These are phyloP conservation scores for Amphiduros pacificus DNA, from an alignment of 2,888 invertebrate genomes.

Conservation along the genomic window DNA sequence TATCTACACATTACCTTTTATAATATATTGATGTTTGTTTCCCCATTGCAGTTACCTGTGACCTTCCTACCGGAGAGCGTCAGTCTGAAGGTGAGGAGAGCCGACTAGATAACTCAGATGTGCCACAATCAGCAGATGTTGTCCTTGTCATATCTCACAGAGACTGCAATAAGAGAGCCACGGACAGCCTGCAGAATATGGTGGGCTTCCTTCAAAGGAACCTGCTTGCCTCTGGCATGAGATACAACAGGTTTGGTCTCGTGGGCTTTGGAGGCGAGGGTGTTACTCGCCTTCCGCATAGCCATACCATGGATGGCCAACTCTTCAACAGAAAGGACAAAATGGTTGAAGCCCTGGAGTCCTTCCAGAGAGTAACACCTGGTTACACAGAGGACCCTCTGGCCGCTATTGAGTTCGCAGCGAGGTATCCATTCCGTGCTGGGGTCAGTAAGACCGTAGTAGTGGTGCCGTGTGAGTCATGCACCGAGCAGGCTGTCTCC, in stretches of 20 bases:
- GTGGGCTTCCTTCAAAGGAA: constrained; percentile 38
- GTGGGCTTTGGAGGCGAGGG: constrained; percentile 75
- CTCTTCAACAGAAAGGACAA: constrained; percentile 37
- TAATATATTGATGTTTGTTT: too few species aligned
- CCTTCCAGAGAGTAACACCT: constrained; percentile 1
- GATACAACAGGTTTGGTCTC: constrained; percentile 70
- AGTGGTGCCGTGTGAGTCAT: constrained; percentile 78
- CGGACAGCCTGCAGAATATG: constrained; percentile 41
- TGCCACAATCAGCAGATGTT: constrained; percentile 78
- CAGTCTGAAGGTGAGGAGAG: constrained; percentile 70
- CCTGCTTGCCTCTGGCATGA: constrained; percentile 36
- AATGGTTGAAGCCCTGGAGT: constrained; percentile 18
- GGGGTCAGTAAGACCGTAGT: constrained; percentile 83
- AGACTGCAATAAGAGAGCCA: constrained; percentile 75
- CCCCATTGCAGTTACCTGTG: constrained; percentile 21
- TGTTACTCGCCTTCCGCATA: constrained; percentile 67
- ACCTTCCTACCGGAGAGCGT: background rate
- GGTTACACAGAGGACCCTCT: constrained; percentile 44
- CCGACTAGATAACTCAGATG: constrained; percentile 62
- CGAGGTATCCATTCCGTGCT: constrained; percentile 75
- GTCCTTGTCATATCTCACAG: constrained; percentile 82
- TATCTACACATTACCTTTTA: too few species aligned
- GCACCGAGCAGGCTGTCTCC: constrained; percentile 62
- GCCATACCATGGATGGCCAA: constrained; percentile 66
- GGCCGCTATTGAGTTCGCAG: constrained; percentile 68